Conservation (phyloP, 2,888 invertebrate genomes). For the Agonopterix alstromeriana region DNA sequence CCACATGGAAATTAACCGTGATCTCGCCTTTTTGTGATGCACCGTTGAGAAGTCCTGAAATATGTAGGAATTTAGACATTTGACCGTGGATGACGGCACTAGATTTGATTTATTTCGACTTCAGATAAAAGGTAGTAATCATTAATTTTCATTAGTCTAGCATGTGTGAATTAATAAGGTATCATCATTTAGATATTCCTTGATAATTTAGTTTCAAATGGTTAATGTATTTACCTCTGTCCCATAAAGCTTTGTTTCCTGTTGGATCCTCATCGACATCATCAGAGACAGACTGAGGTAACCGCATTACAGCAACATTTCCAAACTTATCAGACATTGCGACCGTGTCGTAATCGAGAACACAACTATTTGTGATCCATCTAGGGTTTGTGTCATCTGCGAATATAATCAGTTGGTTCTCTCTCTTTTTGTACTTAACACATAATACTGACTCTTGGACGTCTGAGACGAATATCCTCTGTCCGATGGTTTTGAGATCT, state of each 20-base stretch:
- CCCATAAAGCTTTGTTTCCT: conserved; percentile 98
- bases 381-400: conserved; percentile 98
- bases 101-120: background rate
- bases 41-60: conserved; percentile 90
- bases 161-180: conserved; percentile 60
- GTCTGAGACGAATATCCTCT: conserved; percentile 95
- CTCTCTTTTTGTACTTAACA: conserved; percentile 94
- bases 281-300: conserved; percentile 94
- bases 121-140: conserved; percentile 56
- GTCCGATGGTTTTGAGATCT: conserved; percentile 95
- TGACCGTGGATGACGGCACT: background rate
- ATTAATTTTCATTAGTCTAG: conserved; percentile 73
- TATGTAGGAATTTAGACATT: background rate
- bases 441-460: conserved; percentile 98
- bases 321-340: conserved; percentile 99
- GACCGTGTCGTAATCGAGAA: conserved; percentile 97
- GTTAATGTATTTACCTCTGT: conserved; percentile 74
- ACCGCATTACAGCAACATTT: conserved; percentile 92
- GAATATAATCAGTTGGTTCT: conserved; percentile 98
- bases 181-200: conserved; percentile 42
- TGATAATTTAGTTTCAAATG: background rate
- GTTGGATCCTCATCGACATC: conserved; percentile 99
- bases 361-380: conserved; percentile 94
- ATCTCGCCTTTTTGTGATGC: conserved; percentile 98
- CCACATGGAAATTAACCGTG: conserved; percentile 95